Percentiles rank a stretch among this genome's conserved stretches.
These are phyloP conservation scores for Micropterix aruncella DNA, from an alignment of 2,888 invertebrate genomes.

Conservation along the genomic window DNA sequence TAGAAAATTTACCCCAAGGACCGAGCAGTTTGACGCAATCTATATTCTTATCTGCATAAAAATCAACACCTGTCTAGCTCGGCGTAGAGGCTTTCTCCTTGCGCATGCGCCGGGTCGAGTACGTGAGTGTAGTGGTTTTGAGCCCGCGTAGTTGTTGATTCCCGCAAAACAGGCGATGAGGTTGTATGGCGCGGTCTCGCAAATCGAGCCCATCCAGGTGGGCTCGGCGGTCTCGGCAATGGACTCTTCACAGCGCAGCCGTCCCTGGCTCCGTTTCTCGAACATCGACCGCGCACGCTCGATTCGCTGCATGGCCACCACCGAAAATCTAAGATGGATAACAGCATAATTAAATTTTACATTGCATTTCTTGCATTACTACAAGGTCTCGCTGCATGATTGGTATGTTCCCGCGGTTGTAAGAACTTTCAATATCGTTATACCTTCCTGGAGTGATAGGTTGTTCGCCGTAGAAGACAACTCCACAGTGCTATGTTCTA, in stretches of 20 bases:
- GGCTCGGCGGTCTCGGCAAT: not conserved
- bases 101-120: constrained; percentile 4
- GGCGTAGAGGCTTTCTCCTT: constrained; percentile 52
- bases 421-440: no score
- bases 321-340: not conserved
- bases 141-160: not conserved
- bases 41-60: no score
- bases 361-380: constrained; percentile 4
- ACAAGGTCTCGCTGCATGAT: no score
- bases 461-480: no score
- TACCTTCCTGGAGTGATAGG: no score
- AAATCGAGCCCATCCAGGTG: constrained; percentile 10
- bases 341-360: constrained; percentile 9
- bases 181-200: not conserved
- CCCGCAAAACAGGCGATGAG: not conserved
- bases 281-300: constrained; percentile 27
- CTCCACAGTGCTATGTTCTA: no score
- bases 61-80: constrained; percentile 53
- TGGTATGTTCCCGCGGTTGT: no score
- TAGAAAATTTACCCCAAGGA: no score
- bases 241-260: not conserved
- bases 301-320: not conserved
- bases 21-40: no score
- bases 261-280: constrained; percentile 20
- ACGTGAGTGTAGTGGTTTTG: constrained; percentile 3